Evolutionary conservation across 1,140 invertebrate species (phyloP).

Genomic region (Lasioglossum albipes): DNA sequence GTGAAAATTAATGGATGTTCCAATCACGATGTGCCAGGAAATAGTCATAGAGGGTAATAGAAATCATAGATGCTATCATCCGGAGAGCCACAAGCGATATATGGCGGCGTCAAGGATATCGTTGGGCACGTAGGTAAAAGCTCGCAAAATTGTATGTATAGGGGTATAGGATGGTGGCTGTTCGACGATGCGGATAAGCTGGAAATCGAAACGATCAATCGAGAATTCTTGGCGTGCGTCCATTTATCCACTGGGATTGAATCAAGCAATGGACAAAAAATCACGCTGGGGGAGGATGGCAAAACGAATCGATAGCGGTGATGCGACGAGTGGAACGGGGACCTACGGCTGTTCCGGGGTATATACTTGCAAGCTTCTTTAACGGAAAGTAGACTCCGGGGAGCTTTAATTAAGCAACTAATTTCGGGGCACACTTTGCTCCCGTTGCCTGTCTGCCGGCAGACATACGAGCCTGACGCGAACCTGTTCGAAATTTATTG

Average conservation of each 20-base stretch:
- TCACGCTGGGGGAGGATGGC: not conserved
- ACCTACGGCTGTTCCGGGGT: not conserved
- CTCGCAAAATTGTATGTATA: not conserved
- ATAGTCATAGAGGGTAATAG: not conserved
- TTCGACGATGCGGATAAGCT: conserved; percentile 42
- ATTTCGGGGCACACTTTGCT: conserved; percentile 45
- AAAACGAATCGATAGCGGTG: conserved; percentile 7
- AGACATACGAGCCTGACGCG: conserved; percentile 45
- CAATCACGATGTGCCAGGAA: not conserved
- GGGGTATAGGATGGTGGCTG: not conserved
- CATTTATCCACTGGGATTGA: conserved; percentile 48
- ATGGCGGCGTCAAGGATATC: not conserved
- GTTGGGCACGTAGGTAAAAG: not conserved
- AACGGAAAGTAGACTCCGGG: conserved; percentile 28
- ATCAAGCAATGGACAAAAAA: conserved; percentile 12
- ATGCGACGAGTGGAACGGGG: not conserved
- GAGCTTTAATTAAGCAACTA: conserved; percentile 51
- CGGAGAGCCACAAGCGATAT: not conserved
- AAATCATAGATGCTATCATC: not conserved
- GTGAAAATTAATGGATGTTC: not conserved
- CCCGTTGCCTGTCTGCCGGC: not conserved
- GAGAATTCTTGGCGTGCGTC: conserved; percentile 43
- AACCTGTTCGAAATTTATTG: conserved; percentile 28
- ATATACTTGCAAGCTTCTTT: conserved; percentile 29
- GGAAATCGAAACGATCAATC: conserved; percentile 50